Base-by-base conservation (phyloP, 2,113 vertebrate species). In the Oreochromis niloticus region DNA sequence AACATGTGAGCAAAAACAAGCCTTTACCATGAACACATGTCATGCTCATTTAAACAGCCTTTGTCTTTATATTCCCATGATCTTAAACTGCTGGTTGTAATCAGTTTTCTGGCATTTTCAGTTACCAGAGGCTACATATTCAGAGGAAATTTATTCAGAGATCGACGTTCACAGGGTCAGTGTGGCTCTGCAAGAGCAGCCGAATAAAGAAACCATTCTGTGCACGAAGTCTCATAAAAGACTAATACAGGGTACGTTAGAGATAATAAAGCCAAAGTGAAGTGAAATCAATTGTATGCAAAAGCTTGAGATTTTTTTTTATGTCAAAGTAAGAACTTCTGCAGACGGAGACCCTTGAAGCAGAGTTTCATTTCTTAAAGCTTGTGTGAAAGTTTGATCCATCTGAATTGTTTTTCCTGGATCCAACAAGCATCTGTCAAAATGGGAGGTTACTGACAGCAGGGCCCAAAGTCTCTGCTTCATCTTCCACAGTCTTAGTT, bases 231-330 rank as follows among this genome's bases (percentile, higher is more conserved):
- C n/a, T 68, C 36, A 61, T 32, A 22, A 41, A 68, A 68, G 57
- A 61, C 30, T 10, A 6, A 41, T 1, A 68, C 63, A 7, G 34
- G 0, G 11, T 0, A 13, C 0, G 4, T n/a, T 22, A 41, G 39
- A 22, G 66, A n/a, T 14, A 5, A 43, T 8, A 0, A 22, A 68
- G 13, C 36, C 36, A 68, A 68, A 66, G 32, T 0, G 9, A 61
- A 61, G 14, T 34, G 30, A 68, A 68, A 8, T 68, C 19, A 41
- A 1, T 43, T 43, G n/a, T 43, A 36, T 41, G 12, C 63, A 41
- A 71, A 41, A 41, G 63, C 11, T 41, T 71, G 12, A 61, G 14
- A 57, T 61, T 61, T 61, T 10, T 6, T 4, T 59, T 9, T 59
- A 9, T 59, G 30, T 32, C 57, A 61, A 61, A 10, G 14, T 0